These are phyloP conservation scores for Syrmaticus mikado DNA, from an alignment of 2,113 vertebrate species.

Conservation along the genomic window DNA sequence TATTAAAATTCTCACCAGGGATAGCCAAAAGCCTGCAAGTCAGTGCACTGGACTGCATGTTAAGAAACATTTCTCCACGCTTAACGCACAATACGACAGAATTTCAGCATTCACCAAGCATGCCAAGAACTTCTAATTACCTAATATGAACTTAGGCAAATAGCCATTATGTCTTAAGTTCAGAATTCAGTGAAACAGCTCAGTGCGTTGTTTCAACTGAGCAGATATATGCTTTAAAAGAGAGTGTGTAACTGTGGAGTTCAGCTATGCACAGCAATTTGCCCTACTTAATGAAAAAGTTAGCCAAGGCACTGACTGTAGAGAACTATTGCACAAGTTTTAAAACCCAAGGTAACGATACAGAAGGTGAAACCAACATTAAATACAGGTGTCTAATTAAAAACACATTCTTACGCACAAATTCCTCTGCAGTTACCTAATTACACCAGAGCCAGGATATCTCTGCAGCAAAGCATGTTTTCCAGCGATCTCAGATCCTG, in stretches of 20 bases:
- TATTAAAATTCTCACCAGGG: constrained; percentile 31
- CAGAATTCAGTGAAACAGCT: constrained; percentile 45
- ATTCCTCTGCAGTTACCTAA: constrained; percentile 69
- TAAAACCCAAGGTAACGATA: constrained; percentile 8
- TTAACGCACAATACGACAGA: constrained; percentile 46
- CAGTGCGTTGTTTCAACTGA: constrained; percentile 16
- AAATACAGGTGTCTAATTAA: constrained; percentile 76
- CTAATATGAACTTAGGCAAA: constrained; percentile 53
- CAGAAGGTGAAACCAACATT: constrained; percentile 59
- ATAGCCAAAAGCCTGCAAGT: neutral
- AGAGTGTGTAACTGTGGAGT: neutral
- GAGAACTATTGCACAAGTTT: neutral
- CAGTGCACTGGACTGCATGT: neutral
- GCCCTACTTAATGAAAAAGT: neutral
- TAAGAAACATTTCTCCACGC: constrained; percentile 39
- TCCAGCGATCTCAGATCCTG: constrained; percentile 68
- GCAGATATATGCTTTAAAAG: constrained; percentile 10
- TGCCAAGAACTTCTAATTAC: constrained; percentile 60
- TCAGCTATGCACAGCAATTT: neutral
- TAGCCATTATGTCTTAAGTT: constrained; percentile 53
- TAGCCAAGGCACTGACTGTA: neutral
- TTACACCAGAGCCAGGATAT: constrained; percentile 29
- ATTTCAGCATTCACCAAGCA: constrained; percentile 47
- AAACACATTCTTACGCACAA: constrained; percentile 46
- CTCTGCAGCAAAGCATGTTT: constrained; percentile 58